phyloP scores from a whole-genome alignment of 2,888 invertebrate genomes.

The Caenorhabditis wallacei region DNA sequence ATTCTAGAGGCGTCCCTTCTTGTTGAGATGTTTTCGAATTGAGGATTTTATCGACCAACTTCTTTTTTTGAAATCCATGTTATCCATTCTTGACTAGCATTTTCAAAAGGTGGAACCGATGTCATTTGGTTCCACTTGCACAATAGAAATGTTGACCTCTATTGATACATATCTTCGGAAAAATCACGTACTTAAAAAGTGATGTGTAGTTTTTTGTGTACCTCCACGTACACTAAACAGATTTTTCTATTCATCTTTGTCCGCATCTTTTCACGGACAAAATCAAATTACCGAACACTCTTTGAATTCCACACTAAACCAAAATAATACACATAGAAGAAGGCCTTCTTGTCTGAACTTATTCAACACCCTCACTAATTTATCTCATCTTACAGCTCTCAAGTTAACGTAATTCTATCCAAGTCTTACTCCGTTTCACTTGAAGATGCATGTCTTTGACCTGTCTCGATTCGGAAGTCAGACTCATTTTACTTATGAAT shows the following conservation, averaged over 20 bases:
- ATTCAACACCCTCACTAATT: conserved; percentile 53
- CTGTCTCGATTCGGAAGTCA: conserved; percentile 6
- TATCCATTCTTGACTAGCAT: too few species aligned
- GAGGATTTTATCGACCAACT: conserved; percentile 17
- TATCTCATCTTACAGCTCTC: conserved; percentile 53
- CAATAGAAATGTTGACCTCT: background rate
- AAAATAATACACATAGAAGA: conserved; percentile 12
- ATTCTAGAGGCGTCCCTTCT: conserved; percentile 22
- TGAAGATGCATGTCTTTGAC: conserved; percentile 26
- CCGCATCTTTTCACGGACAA: background rate
- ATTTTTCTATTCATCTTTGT: background rate
- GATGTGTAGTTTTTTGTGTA: background rate
- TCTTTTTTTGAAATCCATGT: background rate
- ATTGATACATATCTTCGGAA: background rate
- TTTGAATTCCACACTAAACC: background rate
- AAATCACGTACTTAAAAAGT: background rate
- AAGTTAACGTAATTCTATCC: conserved; percentile 35
- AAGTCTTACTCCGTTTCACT: conserved; percentile 17
- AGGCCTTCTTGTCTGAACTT: conserved; percentile 24
- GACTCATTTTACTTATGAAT: background rate
- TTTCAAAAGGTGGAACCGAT: background rate
- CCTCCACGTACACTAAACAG: background rate
- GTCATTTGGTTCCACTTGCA: background rate
- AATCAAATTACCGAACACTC: background rate
- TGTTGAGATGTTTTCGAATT: conserved; percentile 21